A percentile compares a stretch with the other conserved stretches of the same genome.
Conservation (phyloP, 1,140 invertebrate genomes). For the Charaxes varanes region DNA sequence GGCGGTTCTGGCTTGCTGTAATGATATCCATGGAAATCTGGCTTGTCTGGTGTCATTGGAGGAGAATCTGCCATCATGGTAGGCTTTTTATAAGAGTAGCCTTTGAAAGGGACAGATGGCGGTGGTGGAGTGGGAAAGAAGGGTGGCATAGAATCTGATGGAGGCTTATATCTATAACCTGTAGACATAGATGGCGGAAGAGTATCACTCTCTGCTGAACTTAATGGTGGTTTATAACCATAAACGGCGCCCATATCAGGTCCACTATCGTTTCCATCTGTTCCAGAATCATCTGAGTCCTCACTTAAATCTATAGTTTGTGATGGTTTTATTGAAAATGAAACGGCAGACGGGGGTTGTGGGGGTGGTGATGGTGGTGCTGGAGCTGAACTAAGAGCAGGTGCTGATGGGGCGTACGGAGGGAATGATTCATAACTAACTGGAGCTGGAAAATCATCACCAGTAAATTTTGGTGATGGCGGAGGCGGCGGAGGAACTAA, state of each 20-base stretch:
- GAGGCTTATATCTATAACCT: conserved; percentile 48
- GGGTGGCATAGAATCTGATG: conserved; percentile 26
- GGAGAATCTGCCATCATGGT: conserved; percentile 23
- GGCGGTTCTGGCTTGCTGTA: conserved; percentile 40
- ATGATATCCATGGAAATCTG: conserved; percentile 49
- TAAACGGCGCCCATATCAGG: conserved; percentile 38
- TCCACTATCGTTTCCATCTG: conserved; percentile 20
- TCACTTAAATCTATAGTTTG: conserved; percentile 15
- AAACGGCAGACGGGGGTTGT: conserved; percentile 8
- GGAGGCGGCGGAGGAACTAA: conserved; percentile 62
- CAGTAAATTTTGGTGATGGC: conserved; percentile 39
- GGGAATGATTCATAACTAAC: conserved; percentile 59
- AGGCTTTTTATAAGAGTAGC: conserved; percentile 56
- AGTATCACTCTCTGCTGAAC: conserved; percentile 13
- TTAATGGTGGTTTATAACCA: conserved; percentile 39
- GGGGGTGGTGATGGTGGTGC: conserved; percentile 22
- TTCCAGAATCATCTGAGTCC: conserved; percentile 13
- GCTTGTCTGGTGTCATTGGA: conserved; percentile 28
- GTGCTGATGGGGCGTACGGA: conserved; percentile 36
- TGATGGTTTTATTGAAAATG: conserved; percentile 14
- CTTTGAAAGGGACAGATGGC: conserved; percentile 35
- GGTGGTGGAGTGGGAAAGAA: conserved; percentile 48
- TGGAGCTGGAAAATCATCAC: conserved; percentile 44
- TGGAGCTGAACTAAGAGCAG: conserved; percentile 20
- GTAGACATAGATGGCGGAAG: conserved; percentile 28